Evolutionary conservation across 1,140 invertebrate species (phyloP).

Genomic region (Procambarus clarkii): DNA sequence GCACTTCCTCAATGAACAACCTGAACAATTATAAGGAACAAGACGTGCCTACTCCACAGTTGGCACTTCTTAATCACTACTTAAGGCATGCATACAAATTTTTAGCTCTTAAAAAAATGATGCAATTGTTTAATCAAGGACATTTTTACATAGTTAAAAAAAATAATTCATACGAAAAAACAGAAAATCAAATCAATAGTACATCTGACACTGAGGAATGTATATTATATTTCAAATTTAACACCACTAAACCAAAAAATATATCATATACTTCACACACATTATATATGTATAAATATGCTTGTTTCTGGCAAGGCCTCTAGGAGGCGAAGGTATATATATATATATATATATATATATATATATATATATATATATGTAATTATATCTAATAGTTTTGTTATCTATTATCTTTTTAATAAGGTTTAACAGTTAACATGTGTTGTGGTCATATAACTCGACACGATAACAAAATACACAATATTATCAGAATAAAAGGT

Average conservation of each 20-base stretch:
- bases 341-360: too few relatives aligned
- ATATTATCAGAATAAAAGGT: neutral
- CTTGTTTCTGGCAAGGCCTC: too few relatives aligned
- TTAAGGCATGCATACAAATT: neutral
- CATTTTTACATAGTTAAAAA: neutral
- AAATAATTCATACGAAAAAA: neutral
- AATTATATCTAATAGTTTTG: neutral
- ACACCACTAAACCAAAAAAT: slow-evolving; percentile 10
- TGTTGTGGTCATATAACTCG: neutral
- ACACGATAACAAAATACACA: neutral
- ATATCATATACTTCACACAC: neutral
- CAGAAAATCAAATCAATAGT: neutral
- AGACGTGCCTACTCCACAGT: neutral
- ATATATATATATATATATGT: neutral
- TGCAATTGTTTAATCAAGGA: neutral
- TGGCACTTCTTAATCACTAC: neutral
- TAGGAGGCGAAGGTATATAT: too few relatives aligned
- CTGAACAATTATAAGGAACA: neutral
- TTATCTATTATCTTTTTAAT: neutral
- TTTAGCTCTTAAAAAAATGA: neutral
- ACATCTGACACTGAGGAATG: neutral
- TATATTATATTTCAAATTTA: neutral
- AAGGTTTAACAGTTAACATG: neutral
- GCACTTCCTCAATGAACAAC: neutral
- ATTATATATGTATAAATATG: neutral